A percentile compares a stretch with the other conserved stretches of the same genome.
Evolutionary conservation across 92 coral and sea anemone species (phyloP).

Genomic region (Hydrozoanthus gracilis): DNA sequence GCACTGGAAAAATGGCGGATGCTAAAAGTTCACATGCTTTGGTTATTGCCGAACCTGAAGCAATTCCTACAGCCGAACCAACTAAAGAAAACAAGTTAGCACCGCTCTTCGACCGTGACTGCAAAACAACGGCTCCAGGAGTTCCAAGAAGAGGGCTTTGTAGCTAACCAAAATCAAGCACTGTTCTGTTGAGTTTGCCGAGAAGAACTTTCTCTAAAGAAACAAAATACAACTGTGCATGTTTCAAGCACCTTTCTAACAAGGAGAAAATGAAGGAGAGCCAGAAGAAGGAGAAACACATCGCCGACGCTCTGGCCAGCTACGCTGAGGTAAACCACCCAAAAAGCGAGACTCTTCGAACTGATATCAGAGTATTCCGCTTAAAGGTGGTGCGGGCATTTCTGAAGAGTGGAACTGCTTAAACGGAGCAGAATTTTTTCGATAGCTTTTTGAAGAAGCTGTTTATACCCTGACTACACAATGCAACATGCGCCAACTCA

Average conservation of each 20-base stretch:
- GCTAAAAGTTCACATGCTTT: not conserved
- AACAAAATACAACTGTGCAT: constrained; percentile 42
- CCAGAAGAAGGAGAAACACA: constrained; percentile 35
- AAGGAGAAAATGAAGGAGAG: constrained; percentile 45
- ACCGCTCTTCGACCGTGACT: not conserved
- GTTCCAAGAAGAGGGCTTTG: constrained; percentile 46
- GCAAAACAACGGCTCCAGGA: constrained; percentile 37
- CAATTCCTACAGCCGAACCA: not conserved
- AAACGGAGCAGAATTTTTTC: constrained; percentile 38
- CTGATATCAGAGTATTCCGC: constrained; percentile 47
- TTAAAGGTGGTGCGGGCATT: constrained; percentile 53
- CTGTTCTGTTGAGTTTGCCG: constrained; percentile 53
- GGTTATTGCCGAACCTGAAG: not conserved
- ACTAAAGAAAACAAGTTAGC: not conserved
- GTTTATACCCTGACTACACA: constrained; percentile 25
- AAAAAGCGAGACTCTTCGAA: constrained; percentile 53
- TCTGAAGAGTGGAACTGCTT: constrained; percentile 60
- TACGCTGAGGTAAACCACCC: constrained; percentile 56
- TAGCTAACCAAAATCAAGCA: constrained; percentile 17
- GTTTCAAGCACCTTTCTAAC: constrained; percentile 50
- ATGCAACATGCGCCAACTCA: constrained; percentile 32
- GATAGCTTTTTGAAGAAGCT: constrained; percentile 47
- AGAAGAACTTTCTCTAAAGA: constrained; percentile 49
- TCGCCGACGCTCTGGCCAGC: constrained; percentile 55
- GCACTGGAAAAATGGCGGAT: constrained; percentile 11